Percentiles rank a stretch among this genome's conserved stretches.
Conservation (phyloP, 2,797 vertebrate species). For the Sebastes vulpes region DNA sequence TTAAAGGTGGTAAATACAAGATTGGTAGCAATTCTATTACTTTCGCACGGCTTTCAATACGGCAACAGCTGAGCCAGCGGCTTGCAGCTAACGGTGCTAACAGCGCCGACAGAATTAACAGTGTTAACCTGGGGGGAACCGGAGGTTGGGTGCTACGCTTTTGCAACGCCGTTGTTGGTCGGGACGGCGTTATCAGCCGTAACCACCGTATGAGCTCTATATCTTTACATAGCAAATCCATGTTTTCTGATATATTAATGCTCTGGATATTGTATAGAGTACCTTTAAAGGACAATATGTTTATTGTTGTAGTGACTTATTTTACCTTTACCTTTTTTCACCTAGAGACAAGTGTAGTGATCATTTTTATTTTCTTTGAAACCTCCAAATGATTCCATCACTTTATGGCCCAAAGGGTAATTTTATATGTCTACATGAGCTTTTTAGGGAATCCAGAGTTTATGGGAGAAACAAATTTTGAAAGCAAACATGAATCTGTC, state of each 20-base stretch:
- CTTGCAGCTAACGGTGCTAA: fast-evolving
- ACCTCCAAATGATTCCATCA: neutral
- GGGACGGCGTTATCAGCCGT: neutral
- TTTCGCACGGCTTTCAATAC: fast-evolving
- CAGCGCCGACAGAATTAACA: no score
- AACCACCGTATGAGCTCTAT: neutral
- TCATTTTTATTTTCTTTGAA: neutral
- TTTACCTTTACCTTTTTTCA: neutral
- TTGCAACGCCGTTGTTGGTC: neutral
- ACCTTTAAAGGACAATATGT: neutral
- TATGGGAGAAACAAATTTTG: conserved; percentile 2
- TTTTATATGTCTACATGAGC: neutral
- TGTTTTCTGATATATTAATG: neutral
- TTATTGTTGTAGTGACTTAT: neutral
- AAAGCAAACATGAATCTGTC: conserved; percentile 16
- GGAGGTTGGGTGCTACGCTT: neutral
- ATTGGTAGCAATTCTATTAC: fast-evolving
- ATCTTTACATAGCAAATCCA: neutral
- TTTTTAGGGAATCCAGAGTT: neutral
- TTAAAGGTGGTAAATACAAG: neutral
- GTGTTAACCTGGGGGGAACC: no score
- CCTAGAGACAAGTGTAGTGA: neutral
- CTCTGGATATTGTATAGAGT: neutral
- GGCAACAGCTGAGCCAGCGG: neutral
- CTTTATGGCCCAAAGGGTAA: neutral